These are phyloP conservation scores for Dromococcyx pavoninus DNA, from an alignment of 2,797 vertebrate species.

Conservation along the genomic window DNA sequence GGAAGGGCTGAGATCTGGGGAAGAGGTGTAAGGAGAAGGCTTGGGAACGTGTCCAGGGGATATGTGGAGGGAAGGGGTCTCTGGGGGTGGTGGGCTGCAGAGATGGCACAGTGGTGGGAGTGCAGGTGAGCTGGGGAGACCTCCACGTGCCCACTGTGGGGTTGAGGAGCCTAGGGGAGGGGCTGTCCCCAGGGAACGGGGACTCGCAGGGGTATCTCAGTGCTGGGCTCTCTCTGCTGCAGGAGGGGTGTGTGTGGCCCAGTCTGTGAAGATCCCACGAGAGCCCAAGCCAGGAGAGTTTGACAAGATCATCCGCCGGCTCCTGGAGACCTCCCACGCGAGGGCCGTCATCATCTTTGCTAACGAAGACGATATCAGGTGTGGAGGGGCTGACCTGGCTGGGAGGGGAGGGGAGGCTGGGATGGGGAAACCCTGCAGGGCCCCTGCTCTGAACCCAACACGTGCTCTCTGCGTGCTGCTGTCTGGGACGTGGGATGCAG, in stretches of 20 bases:
- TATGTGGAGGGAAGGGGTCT: not conserved
- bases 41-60: fast-evolving
- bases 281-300: slow-evolving; percentile 90
- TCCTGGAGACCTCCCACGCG: slow-evolving; percentile 91
- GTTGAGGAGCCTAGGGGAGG: not conserved
- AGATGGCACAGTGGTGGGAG: fast-evolving
- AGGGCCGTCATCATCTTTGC: slow-evolving; percentile 91
- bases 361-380: slow-evolving; percentile 95
- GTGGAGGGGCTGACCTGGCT: not conserved
- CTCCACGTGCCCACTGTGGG: fast-evolving
- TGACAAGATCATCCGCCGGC: slow-evolving; percentile 91
- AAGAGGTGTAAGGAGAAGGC: not conserved
- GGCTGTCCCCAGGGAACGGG: not conserved
- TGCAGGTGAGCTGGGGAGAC: not conserved
- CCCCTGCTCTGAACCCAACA: not conserved
- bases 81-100: not conserved
- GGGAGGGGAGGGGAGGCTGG: not conserved
- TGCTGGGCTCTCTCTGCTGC: not conserved
- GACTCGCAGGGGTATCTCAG: not conserved
- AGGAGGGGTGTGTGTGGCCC: slow-evolving; percentile 92
- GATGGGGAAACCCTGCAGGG: not conserved
- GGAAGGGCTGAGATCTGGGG: not conserved
- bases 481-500: fast-evolving
- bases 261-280: slow-evolving; percentile 93
- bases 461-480: fast-evolving